Evolutionary conservation across 2,797 vertebrate genomes (phyloP), one percentile per base, ranked within the genome.

Genomic region (Acridotheres tristis): DNA sequence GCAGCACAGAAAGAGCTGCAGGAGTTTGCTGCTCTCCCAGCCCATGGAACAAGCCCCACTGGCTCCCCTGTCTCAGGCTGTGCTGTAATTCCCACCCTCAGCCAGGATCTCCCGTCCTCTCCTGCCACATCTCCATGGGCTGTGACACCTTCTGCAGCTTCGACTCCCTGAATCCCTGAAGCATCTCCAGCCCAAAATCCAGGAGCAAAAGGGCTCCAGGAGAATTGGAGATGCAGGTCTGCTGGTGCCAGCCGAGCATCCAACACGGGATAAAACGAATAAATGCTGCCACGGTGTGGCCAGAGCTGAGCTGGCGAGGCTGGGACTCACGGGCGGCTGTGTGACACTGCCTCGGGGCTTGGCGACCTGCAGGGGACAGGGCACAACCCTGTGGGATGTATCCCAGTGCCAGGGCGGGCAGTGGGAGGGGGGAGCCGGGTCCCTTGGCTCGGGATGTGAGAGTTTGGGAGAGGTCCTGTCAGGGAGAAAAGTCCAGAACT

Each of bases 231-330:
- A 38, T 23, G 1, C 42, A 12, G 42, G 36, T 59, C 38, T 36
- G 67, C 38, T 18, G 58, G 43, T 67, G 30, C 43, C 22, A 10
- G 62, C 87, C 6, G 77, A 78, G 63, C 68, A 21, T 36, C n/a
- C 4, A 6, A 2, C 10, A 1, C 2, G 36, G 69, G 6, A 8
- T 30, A 21, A 30, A 79, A 29, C 19, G 89, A 88, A 63, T 47
- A 51, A 54, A 79, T 94, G 94, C 97, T 97, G 96, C 95, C 97
- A 91, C 96, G 26, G 83, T 80, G 93, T 97, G 98, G 97, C 76
- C 8, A 6, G 16, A 84, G 93, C 61, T 5, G 43, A 20, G 81
- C 68, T 57, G 2, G 12, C 71, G 18, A 42, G 32, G 40, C 29
- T 4, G 4, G 42, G 34, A 50, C 36, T 3, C 38, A 6, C 8